Base-by-base conservation (phyloP, 1,140 invertebrate genomes). In the Musca vetustissima region DNA sequence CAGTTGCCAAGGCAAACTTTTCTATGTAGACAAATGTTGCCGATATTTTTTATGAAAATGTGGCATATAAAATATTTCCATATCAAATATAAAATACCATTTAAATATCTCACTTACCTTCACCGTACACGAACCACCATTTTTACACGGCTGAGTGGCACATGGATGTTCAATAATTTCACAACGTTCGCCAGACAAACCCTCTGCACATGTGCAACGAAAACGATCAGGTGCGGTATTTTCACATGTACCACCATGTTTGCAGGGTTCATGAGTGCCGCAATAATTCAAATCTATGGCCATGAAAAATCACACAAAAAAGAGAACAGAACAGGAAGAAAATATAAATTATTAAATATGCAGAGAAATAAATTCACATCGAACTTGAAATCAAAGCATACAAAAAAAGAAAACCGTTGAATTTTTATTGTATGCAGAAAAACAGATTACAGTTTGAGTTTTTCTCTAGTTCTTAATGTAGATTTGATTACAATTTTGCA, bases 191-290 rank as follows among this genome's bases (percentile, higher is more conserved):
- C 95, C 95, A 14, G 90, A 93, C 84, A 93, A 96, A 9, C 94
- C 95, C 71, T 92, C 90, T 13, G 92, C 89, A 79, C 95, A 97
- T 9, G 88, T 89, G 83, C 95, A 97, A 64, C 91, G 86, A 83
- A 95, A 97, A 70, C 91, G 89, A 78, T 96, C 94, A 1, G 93
- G 92, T n/a, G 90, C 92, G 0, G 93, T 95, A 84, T 97, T 97
- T 80, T 92, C 91, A 84, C 96, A 97, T 7, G 93, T 94, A 15
- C 94, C 96, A 32, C 94, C 93, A 84, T 98, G 96, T 72, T 90
- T 88, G 83, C 96, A 98, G 0, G 94, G 94, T 77, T 93, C 92
- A 83, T 97, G 93, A 43, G 96, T 96, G n/a, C 95, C 96, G 83
- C 96, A 98, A 83, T 95, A 97, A 84, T 98, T 97, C 68, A 98